These are phyloP conservation scores for Chironomus striatipennis DNA, from an alignment of 1,140 invertebrate species.

Conservation along the genomic window DNA sequence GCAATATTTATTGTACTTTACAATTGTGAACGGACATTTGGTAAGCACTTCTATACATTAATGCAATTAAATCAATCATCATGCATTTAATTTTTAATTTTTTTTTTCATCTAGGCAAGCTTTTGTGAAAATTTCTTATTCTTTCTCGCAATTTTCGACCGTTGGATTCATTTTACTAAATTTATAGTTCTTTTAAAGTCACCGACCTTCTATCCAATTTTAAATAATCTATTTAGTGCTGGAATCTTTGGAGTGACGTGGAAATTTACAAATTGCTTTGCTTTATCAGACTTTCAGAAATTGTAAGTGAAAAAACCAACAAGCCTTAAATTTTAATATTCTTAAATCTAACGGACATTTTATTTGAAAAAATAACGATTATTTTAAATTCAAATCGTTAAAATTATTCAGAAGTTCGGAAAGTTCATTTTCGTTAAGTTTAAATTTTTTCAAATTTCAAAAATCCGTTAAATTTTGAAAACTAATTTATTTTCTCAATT, in stretches of 20 bases:
- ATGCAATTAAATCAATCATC: not conserved
- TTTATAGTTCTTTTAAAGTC: not conserved
- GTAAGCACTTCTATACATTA: not conserved
- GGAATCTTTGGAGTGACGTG: not conserved
- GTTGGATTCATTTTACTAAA: slow-evolving; percentile 1
- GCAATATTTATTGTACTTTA: not conserved
- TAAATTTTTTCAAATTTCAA: too few species aligned
- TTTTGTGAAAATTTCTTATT: slow-evolving; percentile 3
- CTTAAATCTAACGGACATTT: not conserved
- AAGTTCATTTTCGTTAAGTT: too few species aligned
- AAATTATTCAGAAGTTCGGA: too few species aligned
- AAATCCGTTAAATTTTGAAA: too few species aligned
- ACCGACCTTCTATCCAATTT: not conserved
- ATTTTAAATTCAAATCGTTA: too few species aligned
- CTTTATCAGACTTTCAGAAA: not conserved
- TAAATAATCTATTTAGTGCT: not conserved
- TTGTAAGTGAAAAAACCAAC: not conserved
- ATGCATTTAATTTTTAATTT: not conserved
- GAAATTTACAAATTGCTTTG: not conserved
- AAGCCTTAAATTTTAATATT: not conserved
- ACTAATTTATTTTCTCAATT: not conserved
- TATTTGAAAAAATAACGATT: too few species aligned
- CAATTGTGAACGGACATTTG: not conserved
- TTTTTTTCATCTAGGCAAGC: not conserved
- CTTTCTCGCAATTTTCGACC: not conserved